Evolutionary conservation across 2,113 vertebrate genomes (phyloP).

Genomic region (Ammodytes marinus): DNA sequence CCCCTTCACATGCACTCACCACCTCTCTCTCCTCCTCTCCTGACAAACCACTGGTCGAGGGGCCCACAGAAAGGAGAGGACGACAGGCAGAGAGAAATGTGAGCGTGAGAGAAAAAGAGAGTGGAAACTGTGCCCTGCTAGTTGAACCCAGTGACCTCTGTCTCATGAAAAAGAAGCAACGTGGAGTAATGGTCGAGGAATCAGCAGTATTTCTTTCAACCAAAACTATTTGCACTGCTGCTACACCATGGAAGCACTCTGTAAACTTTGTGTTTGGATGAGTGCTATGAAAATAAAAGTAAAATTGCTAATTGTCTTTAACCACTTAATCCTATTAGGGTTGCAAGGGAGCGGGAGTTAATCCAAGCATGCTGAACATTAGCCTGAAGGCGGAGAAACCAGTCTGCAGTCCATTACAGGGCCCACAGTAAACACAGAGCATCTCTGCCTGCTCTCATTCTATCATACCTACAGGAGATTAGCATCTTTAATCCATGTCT

Average conservation of each 20-base stretch:
- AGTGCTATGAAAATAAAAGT: constrained; percentile 51
- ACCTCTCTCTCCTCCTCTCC: constrained; percentile 32
- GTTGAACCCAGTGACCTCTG: constrained; percentile 73
- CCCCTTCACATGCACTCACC: constrained; percentile 35
- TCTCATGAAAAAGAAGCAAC: constrained; percentile 36
- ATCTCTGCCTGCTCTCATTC: constrained; percentile 3
- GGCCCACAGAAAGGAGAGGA: constrained; percentile 34
- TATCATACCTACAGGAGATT: neutral
- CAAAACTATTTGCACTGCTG: constrained; percentile 58
- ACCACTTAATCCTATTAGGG: constrained; percentile 51
- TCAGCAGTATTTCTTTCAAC: constrained; percentile 45
- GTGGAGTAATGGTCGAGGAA: constrained; percentile 19
- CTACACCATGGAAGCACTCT: constrained; percentile 25
- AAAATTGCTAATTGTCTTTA: constrained; percentile 59
- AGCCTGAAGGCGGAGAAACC: constrained; percentile 34
- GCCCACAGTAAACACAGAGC: constrained; percentile 16
- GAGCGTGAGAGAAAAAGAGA: constrained; percentile 36
- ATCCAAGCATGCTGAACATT: constrained; percentile 28
- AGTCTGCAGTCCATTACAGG: constrained; percentile 36
- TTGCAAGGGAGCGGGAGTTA: constrained; percentile 29
- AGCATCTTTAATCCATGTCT: constrained; percentile 12
- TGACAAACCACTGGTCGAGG: constrained; percentile 34
- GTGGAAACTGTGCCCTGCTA: constrained; percentile 41
- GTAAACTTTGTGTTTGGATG: constrained; percentile 45
- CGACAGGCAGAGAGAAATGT: constrained; percentile 43